These are phyloP conservation scores for Aleiodes alternator DNA, from an alignment of 2,888 invertebrate genomes.

Conservation along the genomic window DNA sequence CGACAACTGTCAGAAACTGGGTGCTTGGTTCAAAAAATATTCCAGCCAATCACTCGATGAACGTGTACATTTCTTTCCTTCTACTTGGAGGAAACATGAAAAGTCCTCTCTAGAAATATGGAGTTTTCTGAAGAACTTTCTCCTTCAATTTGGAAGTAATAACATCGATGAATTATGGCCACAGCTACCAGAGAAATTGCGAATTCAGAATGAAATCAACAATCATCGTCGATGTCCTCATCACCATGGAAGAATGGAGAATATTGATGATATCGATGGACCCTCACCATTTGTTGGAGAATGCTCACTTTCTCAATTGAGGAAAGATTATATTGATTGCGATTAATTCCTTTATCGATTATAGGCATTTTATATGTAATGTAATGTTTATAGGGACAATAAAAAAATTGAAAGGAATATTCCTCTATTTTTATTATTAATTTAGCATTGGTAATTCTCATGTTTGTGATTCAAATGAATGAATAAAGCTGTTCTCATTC, in stretches of 20 bases:
- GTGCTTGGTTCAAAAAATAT: background rate
- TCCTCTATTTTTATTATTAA: no score
- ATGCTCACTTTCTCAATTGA: background rate
- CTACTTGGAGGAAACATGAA: background rate
- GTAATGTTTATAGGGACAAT: no score
- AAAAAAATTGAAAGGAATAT: no score
- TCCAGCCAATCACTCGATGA: background rate
- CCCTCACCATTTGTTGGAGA: background rate
- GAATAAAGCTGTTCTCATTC: no score
- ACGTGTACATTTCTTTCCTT: background rate
- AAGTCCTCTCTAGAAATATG: background rate
- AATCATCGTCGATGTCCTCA: conserved; percentile 5
- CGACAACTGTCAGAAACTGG: background rate
- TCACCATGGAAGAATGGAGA: background rate
- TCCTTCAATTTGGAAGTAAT: background rate
- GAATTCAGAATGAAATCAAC: background rate
- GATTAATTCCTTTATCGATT: no score
- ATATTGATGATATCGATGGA: background rate
- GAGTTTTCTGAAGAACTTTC: background rate
- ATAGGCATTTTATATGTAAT: no score
- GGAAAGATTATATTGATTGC: no score
- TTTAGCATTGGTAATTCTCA: no score
- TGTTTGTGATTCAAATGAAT: no score
- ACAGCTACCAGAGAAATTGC: background rate
- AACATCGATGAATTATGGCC: background rate